Evolutionary conservation across 2,888 invertebrate species (phyloP), one percentile per base, ranked within the genome.

Genomic region (Flexamia atlantica): DNA sequence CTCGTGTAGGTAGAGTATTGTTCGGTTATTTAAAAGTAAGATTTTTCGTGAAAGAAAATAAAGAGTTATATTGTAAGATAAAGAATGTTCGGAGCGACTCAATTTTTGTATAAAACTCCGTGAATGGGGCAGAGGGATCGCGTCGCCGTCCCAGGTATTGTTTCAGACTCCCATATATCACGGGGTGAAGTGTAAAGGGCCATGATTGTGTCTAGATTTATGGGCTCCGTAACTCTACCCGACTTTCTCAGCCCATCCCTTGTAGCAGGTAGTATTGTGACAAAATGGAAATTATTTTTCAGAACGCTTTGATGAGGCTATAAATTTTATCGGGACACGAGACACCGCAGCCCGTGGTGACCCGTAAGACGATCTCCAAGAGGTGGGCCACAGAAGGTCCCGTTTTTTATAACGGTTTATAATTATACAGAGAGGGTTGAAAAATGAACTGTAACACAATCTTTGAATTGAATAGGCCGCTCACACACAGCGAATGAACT

Each of bases 251-350:
- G 42, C 72, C 68, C 72, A 36, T 72, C 72, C 72, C 72, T 72
- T 42, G 40, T 23, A 72, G 60, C 81, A 81, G 81, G 81, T 81
- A 81, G 74, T 74, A 84, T 84, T 84, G 81, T 84, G 84, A 81
- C 84, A 84, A 84, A 84, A 84, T 84, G 81, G 79, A 81, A 84
- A 84, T 84, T 50, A 84, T 84, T 81, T 84, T 81, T 84, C 81
- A 53, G 57, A 81, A 70, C 81, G 70, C 70, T 84, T 60, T 84
- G 81, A 84, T 84, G 84, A 81, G 72, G 81, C 40, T 28, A 70
- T 64, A 81, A 84, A 84, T 81, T 84, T 60, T 83, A n/a, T 23
- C 57, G 57, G 68, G 68, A 46, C 79, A 79, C 30, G 50, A 79
- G 46, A 42, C 30, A 50, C 79, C 50, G 30, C 68, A 30, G 30